Percentiles rank a stretch among this genome's conserved stretches.
Evolutionary conservation across 2,797 vertebrate genomes (phyloP).

Genomic region (Periophthalmus magnuspinnatus): DNA sequence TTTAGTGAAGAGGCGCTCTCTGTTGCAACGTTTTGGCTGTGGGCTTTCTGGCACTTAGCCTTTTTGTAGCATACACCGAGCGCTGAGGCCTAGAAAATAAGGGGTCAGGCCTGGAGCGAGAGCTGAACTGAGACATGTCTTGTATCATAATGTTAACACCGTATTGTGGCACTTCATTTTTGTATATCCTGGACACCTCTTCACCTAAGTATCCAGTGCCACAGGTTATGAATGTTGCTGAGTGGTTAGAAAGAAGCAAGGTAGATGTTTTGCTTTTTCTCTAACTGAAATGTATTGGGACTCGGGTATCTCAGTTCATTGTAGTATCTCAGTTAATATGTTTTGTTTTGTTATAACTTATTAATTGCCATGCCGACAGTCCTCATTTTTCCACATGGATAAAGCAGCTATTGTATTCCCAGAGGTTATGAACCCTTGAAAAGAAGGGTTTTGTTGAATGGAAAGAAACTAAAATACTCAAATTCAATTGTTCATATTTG

Average conservation of each 20-base stretch:
- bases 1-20: slow-evolving; percentile 58
- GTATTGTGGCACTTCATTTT: slow-evolving; percentile 15
- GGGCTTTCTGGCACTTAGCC: slow-evolving; percentile 61
- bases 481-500: not conserved
- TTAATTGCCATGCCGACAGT: no score
- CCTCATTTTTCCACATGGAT: no score
- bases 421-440: no score
- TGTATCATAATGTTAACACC: slow-evolving; percentile 37
- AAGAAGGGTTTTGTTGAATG: no score
- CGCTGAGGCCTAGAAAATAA: slow-evolving; percentile 30
- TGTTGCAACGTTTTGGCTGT: slow-evolving; percentile 59
- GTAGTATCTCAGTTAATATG: no score
- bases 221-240: not conserved
- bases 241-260: not conserved
- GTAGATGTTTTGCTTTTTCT: not conserved
- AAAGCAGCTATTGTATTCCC: no score
- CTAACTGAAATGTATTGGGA: no score
- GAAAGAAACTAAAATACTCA: no score
- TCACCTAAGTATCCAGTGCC: not conserved
- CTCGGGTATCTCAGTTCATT: no score
- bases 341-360: no score
- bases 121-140: slow-evolving; percentile 49
- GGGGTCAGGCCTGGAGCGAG: slow-evolving; percentile 50
- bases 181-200: not conserved
- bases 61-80: slow-evolving; percentile 48